phyloP scores from a whole-genome alignment of 2,113 vertebrate genomes.

The Poecile atricapillus region DNA sequence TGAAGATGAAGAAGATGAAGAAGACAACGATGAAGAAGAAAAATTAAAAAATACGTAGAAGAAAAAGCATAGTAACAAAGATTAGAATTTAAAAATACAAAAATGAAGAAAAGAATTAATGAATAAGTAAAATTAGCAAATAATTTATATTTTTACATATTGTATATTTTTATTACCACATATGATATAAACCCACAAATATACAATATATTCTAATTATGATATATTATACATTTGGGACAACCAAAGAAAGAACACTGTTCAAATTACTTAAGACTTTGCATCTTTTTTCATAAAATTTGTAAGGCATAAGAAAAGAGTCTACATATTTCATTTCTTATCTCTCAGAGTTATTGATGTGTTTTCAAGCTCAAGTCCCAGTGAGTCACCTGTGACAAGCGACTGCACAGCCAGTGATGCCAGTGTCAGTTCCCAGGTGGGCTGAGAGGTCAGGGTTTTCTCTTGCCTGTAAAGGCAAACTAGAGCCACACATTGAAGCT shows the following conservation, averaged over 20 bases:
- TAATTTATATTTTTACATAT: neutral
- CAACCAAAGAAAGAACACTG: neutral
- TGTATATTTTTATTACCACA: neutral
- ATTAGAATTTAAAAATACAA: neutral
- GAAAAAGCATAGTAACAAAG: neutral
- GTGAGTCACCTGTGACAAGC: neutral
- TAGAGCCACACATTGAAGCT: neutral
- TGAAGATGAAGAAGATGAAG: neutral
- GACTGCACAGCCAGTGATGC: fast-evolving
- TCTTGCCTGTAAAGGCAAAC: too few species aligned
- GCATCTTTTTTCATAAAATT: neutral
- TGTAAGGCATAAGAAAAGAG: neutral
- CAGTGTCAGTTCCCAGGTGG: fast-evolving
- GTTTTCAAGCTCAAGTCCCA: neutral
- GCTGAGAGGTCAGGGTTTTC: neutral
- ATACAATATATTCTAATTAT: neutral
- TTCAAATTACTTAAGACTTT: neutral
- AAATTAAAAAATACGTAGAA: neutral
- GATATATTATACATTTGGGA: neutral
- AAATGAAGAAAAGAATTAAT: neutral
- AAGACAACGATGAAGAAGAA: neutral
- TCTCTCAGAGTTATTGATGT: neutral
- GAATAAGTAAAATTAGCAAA: neutral
- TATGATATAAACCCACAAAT: neutral
- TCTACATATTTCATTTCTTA: neutral